A percentile compares a stretch with the other conserved stretches of the same genome.
These are phyloP conservation scores for Lasioglossum figueresi DNA, from an alignment of 2,888 invertebrate species.

Conservation along the genomic window DNA sequence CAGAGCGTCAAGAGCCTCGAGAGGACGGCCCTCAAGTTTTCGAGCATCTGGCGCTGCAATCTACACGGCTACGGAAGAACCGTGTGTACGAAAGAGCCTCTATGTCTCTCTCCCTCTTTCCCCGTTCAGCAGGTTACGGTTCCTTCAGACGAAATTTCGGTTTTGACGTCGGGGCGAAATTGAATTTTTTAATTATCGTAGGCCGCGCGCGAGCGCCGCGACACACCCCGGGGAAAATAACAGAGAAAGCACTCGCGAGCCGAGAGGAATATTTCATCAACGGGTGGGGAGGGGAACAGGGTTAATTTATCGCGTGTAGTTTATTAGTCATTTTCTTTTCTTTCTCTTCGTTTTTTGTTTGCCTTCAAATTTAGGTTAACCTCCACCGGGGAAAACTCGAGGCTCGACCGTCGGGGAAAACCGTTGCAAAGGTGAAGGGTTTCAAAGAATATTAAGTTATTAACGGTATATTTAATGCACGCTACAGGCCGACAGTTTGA, in stretches of 20 bases:
- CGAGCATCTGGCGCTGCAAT: constrained; percentile 31
- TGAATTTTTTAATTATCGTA: constrained; percentile 47
- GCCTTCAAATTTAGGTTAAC: constrained; percentile 12
- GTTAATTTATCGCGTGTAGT: constrained; percentile 17
- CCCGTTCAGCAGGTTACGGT: background rate
- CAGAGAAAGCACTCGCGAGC: background rate
- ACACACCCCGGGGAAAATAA: background rate
- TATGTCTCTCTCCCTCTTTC: background rate
- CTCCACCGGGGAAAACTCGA: background rate
- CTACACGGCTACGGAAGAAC: constrained; percentile 7
- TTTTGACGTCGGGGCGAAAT: constrained; percentile 21
- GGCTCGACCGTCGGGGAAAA: background rate
- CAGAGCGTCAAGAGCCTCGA: constrained; percentile 42
- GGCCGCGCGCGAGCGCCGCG: background rate
- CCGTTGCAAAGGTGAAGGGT: background rate
- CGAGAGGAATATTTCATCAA: constrained; percentile 13
- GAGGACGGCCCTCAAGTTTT: constrained; percentile 45
- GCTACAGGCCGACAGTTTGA: background rate
- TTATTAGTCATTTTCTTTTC: constrained; percentile 24
- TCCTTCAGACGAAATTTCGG: constrained; percentile 24
- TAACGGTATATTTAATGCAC: constrained; percentile 8
- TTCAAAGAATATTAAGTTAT: constrained; percentile 14
- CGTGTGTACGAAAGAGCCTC: background rate
- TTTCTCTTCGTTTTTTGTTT: background rate
- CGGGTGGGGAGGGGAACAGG: too few relatives aligned